These are phyloP conservation scores for Psettodes erumei DNA, from an alignment of 2,113 vertebrate genomes.

Conservation along the genomic window DNA sequence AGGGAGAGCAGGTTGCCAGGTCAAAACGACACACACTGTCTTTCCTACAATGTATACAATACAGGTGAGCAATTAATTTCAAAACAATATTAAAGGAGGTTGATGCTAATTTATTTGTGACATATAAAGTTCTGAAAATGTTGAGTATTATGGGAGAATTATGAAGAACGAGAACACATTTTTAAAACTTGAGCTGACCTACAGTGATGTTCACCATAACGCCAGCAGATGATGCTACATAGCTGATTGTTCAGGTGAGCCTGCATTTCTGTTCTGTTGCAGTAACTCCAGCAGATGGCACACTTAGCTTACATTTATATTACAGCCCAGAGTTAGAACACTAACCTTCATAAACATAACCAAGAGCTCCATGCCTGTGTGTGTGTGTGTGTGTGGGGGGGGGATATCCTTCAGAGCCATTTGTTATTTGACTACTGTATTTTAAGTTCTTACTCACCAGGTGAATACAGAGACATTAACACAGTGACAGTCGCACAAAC, in stretches of 20 bases:
- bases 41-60: too few relatives aligned
- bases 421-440: not conserved
- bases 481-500: not conserved
- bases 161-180: too few relatives aligned
- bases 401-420: not conserved
- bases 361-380: constrained; percentile 8
- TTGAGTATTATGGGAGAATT: not conserved
- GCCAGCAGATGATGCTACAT: constrained; percentile 58
- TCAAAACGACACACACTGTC: too few relatives aligned
- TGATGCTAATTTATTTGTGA: not conserved
- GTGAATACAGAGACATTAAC: not conserved
- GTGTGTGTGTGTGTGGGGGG: too few relatives aligned
- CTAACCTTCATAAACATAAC: constrained; percentile 19
- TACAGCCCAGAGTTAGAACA: not conserved
- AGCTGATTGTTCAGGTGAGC: not conserved
- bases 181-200: not conserved
- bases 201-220: not conserved
- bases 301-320: constrained; percentile 12
- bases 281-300: constrained; percentile 61
- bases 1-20: too few relatives aligned
- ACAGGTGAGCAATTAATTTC: too few relatives aligned
- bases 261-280: not conserved
- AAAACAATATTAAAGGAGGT: not conserved
- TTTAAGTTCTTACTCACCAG: not conserved
- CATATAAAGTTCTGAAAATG: not conserved